Evolutionary conservation across 2,113 vertebrate genomes (phyloP).

Genomic region (Dicerorhinus sumatrensis): DNA sequence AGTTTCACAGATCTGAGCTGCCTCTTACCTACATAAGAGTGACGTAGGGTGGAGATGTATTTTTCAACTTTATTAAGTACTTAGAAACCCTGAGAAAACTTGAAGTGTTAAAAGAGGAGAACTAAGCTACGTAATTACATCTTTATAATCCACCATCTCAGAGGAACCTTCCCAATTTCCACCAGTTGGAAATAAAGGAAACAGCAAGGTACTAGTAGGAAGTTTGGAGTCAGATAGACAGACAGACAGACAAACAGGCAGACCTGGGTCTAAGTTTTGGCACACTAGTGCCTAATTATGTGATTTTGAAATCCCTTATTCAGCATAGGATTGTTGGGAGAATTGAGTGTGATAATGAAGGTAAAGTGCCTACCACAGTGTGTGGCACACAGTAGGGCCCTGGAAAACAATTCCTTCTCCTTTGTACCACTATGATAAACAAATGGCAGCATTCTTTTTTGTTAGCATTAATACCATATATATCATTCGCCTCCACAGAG

Average conservation of each 20-base stretch:
- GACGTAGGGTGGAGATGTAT: background rate
- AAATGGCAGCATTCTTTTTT: background rate
- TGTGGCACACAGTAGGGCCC: background rate
- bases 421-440: background rate
- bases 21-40: background rate
- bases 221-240: background rate
- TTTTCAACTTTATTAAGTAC: background rate
- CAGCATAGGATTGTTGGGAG: background rate
- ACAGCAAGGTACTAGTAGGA: background rate
- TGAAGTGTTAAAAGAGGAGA: background rate
- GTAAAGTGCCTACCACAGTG: background rate
- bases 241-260: background rate
- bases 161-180: background rate
- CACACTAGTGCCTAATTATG: background rate
- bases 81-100: conserved; percentile 27
- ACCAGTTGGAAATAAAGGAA: background rate
- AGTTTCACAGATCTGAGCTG: background rate
- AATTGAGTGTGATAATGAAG: background rate
- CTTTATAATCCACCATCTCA: background rate
- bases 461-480: background rate
- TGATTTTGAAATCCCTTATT: background rate
- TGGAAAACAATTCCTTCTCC: background rate
- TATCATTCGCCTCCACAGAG: background rate
- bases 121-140: background rate
- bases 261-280: background rate